Percentiles rank a stretch among this genome's conserved stretches.
These are phyloP conservation scores for Caenorhabditis panamensis DNA, from an alignment of 2,888 invertebrate species.

Conservation along the genomic window DNA sequence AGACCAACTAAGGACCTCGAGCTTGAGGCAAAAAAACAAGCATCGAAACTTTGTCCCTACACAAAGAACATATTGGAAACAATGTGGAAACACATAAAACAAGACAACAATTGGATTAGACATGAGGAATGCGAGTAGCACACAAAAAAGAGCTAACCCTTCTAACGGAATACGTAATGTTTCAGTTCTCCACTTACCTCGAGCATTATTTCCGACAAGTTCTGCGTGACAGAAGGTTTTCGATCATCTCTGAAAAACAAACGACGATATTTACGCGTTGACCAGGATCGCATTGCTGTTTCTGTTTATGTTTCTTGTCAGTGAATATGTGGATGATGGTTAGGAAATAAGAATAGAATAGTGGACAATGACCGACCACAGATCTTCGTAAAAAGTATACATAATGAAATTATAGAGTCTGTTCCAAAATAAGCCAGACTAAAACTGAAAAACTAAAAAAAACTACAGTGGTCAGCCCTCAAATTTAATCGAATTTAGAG, in stretches of 20 bases:
- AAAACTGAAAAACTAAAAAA: conserved; percentile 33
- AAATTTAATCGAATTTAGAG: background rate
- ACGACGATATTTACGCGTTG: conserved; percentile 31
- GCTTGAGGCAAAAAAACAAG: background rate
- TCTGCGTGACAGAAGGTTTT: conserved; percentile 80
- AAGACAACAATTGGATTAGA: conserved; percentile 34
- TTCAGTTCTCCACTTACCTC: conserved; percentile 69
- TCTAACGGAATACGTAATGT: conserved; percentile 37
- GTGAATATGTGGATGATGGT: conserved; percentile 5
- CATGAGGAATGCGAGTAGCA: conserved; percentile 1
- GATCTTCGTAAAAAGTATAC: conserved; percentile 13
- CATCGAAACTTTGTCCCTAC: background rate
- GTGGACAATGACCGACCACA: conserved; percentile 19
- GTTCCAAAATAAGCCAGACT: conserved; percentile 1
- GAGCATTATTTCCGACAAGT: conserved; percentile 79
- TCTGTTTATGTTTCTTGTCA: background rate
- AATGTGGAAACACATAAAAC: conserved; percentile 9
- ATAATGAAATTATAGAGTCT: background rate
- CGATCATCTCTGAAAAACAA: conserved; percentile 74
- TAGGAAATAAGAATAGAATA: background rate
- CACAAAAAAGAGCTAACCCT: conserved; percentile 16
- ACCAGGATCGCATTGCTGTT: conserved; percentile 31
- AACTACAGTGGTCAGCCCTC: conserved; percentile 8
- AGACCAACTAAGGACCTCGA: background rate
- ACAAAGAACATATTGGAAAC: conserved; percentile 24